Percentiles rank a stretch among this genome's conserved stretches.
Evolutionary conservation across 2,888 invertebrate genomes (phyloP).

Genomic region (Serrognathus titanus): DNA sequence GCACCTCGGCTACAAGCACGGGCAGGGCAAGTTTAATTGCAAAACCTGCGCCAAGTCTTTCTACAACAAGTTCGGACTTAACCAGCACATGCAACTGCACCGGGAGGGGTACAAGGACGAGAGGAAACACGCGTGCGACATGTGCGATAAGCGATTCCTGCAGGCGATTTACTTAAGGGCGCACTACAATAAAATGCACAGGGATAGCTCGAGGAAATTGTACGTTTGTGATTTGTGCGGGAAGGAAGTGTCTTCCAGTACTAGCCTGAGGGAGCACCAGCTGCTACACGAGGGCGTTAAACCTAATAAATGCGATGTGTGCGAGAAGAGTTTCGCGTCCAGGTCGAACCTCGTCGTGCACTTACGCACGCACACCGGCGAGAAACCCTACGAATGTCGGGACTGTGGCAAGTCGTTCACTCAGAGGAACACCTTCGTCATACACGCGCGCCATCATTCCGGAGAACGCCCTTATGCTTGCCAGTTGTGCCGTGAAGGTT

Average conservation of each 20-base stretch:
- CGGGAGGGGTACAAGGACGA: neutral
- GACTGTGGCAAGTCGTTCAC: conserved; percentile 18
- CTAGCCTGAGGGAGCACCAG: conserved; percentile 39
- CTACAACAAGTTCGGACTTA: neutral
- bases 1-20: neutral
- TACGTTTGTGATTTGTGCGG: conserved; percentile 12
- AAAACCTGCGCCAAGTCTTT: neutral
- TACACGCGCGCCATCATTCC: conserved; percentile 38
- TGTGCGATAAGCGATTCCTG: conserved; percentile 5
- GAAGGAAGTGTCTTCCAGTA: conserved; percentile 21
- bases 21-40: neutral
- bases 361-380: conserved; percentile 15
- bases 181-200: neutral
- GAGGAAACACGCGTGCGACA: neutral
- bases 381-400: conserved; percentile 18
- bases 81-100: neutral
- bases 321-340: conserved; percentile 14
- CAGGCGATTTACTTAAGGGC: neutral
- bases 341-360: conserved; percentile 19
- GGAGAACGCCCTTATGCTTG: conserved; percentile 53
- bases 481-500: conserved; percentile 46
- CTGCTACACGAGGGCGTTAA: conserved; percentile 52
- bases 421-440: conserved; percentile 49
- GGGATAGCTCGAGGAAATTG: neutral
- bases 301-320: conserved; percentile 45